Conservation (phyloP, 2,113 vertebrate species). For the Rhodinocichla rosea region DNA sequence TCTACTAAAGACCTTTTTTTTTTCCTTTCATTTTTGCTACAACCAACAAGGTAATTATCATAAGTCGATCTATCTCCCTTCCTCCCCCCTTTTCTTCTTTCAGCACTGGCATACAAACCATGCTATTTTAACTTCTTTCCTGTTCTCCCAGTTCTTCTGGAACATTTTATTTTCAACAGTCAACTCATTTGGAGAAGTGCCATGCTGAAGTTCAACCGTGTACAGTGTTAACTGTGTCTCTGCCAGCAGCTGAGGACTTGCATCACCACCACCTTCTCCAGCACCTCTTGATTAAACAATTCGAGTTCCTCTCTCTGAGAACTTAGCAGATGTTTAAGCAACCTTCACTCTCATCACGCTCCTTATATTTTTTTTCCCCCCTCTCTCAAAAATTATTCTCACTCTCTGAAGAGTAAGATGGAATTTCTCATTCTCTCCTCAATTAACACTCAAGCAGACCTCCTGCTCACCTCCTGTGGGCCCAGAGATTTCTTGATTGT, state of each 20-base stretch:
- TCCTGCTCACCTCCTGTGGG: not conserved
- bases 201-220: conserved; percentile 78
- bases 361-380: not conserved
- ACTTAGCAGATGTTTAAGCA: conserved; percentile 28
- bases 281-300: conserved; percentile 40
- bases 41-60: conserved; percentile 58
- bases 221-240: conserved; percentile 77
- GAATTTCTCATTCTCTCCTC: not conserved
- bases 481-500: not conserved
- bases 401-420: not conserved
- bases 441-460: not conserved
- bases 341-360: conserved; percentile 28
- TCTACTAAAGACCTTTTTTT: conserved; percentile 12
- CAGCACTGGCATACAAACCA: conserved; percentile 79
- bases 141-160: conserved; percentile 86
- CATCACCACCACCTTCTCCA: conserved; percentile 57
- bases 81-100: conserved; percentile 64
- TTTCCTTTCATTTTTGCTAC: not conserved
- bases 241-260: conserved; percentile 70
- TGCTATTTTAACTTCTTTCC: conserved; percentile 84
- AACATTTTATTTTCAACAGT: conserved; percentile 86
- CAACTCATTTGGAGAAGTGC: conserved; percentile 83
- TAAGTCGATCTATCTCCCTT: conserved; percentile 64
- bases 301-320: not conserved
- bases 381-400: not conserved